Conservation (phyloP, 2,797 vertebrate genomes). For the Hozukius guyotensis region DNA sequence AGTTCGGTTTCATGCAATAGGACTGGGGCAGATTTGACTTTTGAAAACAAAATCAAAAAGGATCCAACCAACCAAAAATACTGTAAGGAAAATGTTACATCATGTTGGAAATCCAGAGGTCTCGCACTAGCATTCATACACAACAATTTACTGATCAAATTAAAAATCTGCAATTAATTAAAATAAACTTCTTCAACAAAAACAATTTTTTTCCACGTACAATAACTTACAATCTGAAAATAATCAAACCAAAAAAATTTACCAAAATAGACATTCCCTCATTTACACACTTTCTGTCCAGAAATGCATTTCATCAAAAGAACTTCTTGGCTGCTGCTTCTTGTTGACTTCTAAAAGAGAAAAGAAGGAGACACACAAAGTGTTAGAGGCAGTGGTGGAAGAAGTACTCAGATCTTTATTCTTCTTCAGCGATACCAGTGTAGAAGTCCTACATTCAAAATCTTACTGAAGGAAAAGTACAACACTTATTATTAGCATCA, state of each 20-base stretch:
- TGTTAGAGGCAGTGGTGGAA: background rate
- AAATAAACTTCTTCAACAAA: conserved; percentile 68
- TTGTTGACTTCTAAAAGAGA: conserved; percentile 90
- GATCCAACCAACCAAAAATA: conserved; percentile 66
- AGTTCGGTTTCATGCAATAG: conserved; percentile 40
- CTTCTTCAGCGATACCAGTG: background rate
- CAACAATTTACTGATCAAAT: conserved; percentile 69
- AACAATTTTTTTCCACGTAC: conserved; percentile 74
- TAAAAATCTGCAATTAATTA: conserved; percentile 73
- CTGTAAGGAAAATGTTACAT: conserved; percentile 75
- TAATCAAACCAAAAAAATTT: conserved; percentile 46
- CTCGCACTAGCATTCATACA: conserved; percentile 67
- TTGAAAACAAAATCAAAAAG: conserved; percentile 50
- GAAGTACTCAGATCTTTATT: background rate
- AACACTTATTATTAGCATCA: background rate
- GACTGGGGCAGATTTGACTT: conserved; percentile 47
- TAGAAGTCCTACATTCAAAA: background rate
- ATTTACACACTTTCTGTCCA: conserved; percentile 77
- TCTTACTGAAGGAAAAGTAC: background rate
- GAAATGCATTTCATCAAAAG: conserved; percentile 90
- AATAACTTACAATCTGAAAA: conserved; percentile 92
- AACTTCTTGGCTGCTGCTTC: conserved; percentile 99
- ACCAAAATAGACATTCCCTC: conserved; percentile 81
- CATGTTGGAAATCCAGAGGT: conserved; percentile 55
- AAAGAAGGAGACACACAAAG: conserved; percentile 18